Evolutionary conservation across 2,797 vertebrate species (phyloP).

Genomic region (Pangasius krempfi): DNA sequence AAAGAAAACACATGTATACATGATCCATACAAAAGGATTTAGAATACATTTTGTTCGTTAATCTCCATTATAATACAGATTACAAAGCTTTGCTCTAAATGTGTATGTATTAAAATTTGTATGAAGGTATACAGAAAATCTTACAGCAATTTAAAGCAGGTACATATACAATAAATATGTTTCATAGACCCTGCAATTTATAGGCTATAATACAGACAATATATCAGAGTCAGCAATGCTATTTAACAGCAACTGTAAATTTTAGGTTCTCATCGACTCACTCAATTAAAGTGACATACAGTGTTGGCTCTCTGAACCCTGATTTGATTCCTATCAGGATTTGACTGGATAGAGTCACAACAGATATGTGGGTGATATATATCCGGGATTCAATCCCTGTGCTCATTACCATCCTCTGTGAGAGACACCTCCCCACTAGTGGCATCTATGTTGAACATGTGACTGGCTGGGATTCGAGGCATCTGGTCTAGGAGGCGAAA

Average conservation of each 20-base stretch:
- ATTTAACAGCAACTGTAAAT: neutral
- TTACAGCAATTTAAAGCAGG: neutral
- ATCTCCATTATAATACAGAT: neutral
- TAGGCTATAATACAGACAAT: neutral
- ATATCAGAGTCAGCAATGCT: neutral
- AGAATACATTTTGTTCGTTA: neutral
- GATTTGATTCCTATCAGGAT: conserved; percentile 35
- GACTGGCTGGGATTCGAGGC: conserved; percentile 76
- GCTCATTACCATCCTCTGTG: conserved; percentile 76
- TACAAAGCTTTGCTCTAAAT: neutral
- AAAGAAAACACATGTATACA: neutral
- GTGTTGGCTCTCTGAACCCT: neutral
- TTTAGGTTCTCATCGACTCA: neutral
- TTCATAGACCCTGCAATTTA: neutral
- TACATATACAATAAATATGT: neutral
- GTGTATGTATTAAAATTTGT: neutral
- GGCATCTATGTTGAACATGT: conserved; percentile 78
- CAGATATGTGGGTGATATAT: neutral
- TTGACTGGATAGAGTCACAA: conserved; percentile 12
- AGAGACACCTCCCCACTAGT: conserved; percentile 77
- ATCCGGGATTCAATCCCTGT: neutral
- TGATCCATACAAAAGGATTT: neutral
- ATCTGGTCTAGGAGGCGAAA: conserved; percentile 79
- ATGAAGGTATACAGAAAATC: neutral
- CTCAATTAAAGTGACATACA: neutral